Percentiles rank a stretch among this genome's conserved stretches.
Conservation (phyloP, 2,888 invertebrate genomes). For the Eristalinus sepulchralis region DNA sequence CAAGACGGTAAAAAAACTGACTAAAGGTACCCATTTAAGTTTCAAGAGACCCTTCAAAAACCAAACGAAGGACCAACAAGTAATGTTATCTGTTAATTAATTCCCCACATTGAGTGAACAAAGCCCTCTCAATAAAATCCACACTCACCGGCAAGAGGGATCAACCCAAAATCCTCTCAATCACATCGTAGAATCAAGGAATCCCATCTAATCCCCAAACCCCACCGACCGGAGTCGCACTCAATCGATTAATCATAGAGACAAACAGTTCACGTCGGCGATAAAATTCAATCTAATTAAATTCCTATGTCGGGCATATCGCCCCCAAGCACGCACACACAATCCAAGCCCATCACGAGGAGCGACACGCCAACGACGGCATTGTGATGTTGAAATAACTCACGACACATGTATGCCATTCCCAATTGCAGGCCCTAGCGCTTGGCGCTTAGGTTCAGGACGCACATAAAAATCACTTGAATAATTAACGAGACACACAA, state of each 20-base stretch:
- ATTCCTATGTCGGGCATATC: constrained; percentile 58
- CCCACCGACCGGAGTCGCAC: not conserved
- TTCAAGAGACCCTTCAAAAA: too few species aligned
- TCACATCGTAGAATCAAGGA: constrained; percentile 29
- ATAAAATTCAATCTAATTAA: constrained; percentile 69
- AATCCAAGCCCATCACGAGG: not conserved
- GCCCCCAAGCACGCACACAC: constrained; percentile 23
- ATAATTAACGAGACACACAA: constrained; percentile 52
- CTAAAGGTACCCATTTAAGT: too few species aligned
- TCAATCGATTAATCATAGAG: constrained; percentile 58
- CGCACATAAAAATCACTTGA: constrained; percentile 51
- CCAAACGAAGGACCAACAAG: not conserved
- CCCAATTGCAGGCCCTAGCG: not conserved
- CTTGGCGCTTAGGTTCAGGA: not conserved
- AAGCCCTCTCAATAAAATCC: not conserved
- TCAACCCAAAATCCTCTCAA: not conserved
- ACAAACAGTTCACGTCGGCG: constrained; percentile 49
- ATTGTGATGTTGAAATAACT: constrained; percentile 62
- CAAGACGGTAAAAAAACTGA: too few species aligned
- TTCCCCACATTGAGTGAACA: not conserved
- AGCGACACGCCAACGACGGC: constrained; percentile 37
- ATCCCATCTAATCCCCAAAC: constrained; percentile 44
- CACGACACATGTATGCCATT: constrained; percentile 34
- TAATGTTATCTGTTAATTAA: not conserved
- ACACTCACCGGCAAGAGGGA: not conserved